Conservation (phyloP, 1,140 invertebrate species). For the Galleria mellonella region DNA sequence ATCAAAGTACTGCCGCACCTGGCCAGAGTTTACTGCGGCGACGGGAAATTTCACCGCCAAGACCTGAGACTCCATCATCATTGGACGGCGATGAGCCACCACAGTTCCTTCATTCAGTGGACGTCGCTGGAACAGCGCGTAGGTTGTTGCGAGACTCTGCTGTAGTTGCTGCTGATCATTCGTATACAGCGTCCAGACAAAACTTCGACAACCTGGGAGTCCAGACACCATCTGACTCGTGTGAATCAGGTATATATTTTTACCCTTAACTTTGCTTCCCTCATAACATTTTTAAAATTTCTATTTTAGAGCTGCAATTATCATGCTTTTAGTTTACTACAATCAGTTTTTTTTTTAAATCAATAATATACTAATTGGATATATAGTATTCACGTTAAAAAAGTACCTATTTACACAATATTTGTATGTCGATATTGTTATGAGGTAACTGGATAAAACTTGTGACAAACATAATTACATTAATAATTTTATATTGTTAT, state of each 20-base stretch:
- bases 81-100: conserved; percentile 63
- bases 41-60: conserved; percentile 40
- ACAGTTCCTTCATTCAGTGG: conserved; percentile 60
- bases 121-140: conserved; percentile 55
- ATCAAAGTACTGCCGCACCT: conserved; percentile 35
- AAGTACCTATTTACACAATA: too few relatives aligned
- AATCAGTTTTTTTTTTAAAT: too few relatives aligned
- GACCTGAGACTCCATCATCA: conserved; percentile 53
- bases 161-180: conserved; percentile 77
- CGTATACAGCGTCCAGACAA: conserved; percentile 79
- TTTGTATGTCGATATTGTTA: too few relatives aligned
- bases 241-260: conserved; percentile 75
- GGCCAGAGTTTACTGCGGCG: conserved; percentile 52
- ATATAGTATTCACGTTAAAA: too few relatives aligned
- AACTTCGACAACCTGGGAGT: conserved; percentile 79
- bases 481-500: too few relatives aligned
- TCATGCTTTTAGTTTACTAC: too few relatives aligned
- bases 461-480: too few relatives aligned
- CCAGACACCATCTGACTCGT: conserved; percentile 90
- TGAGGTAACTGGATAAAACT: too few relatives aligned
- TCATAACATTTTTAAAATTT: too few relatives aligned
- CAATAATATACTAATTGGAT: too few relatives aligned
- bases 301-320: too few relatives aligned
- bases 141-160: conserved; percentile 52
- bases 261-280: neutral